Conservation (phyloP, 2,888 invertebrate species). For the Amphipoea oculea region DNA sequence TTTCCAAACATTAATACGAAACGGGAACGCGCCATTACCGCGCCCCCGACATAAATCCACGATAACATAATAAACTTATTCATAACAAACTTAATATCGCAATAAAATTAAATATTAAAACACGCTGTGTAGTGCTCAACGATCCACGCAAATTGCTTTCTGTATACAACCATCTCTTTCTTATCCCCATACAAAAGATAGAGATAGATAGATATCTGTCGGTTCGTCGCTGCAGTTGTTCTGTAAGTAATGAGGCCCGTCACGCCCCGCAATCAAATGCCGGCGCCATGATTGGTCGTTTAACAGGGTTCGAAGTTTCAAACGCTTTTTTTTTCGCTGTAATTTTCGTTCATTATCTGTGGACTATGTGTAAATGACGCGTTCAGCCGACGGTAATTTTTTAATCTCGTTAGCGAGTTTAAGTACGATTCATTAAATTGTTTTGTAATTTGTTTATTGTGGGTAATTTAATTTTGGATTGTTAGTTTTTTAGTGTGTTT, state of each 20-base stretch:
- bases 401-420: slow-evolving; percentile 66
- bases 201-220: slow-evolving; percentile 68
- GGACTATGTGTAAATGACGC: slow-evolving; percentile 66
- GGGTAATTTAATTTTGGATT: slow-evolving; percentile 51
- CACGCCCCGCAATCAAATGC: slow-evolving; percentile 87
- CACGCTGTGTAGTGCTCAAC: slow-evolving; percentile 81
- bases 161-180: slow-evolving; percentile 66
- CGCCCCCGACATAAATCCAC: slow-evolving; percentile 83
- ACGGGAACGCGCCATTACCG: slow-evolving; percentile 79
- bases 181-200: slow-evolving; percentile 58
- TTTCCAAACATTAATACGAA: slow-evolving; percentile 68
- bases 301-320: slow-evolving; percentile 84
- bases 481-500: slow-evolving; percentile 17
- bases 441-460: slow-evolving; percentile 54
- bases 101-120: slow-evolving; percentile 89
- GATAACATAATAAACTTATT: slow-evolving; percentile 84
- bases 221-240: slow-evolving; percentile 60
- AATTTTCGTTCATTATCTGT: slow-evolving; percentile 83
- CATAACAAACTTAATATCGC: slow-evolving; percentile 85
- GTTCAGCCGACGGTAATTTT: slow-evolving; percentile 71
- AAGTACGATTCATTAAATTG: slow-evolving; percentile 59
- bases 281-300: slow-evolving; percentile 83
- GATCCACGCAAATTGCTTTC: slow-evolving; percentile 77
- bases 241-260: slow-evolving; percentile 85
- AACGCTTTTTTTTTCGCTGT: slow-evolving; percentile 76